Conservation (phyloP, 2,888 invertebrate species). For the Lysandra coridon region DNA sequence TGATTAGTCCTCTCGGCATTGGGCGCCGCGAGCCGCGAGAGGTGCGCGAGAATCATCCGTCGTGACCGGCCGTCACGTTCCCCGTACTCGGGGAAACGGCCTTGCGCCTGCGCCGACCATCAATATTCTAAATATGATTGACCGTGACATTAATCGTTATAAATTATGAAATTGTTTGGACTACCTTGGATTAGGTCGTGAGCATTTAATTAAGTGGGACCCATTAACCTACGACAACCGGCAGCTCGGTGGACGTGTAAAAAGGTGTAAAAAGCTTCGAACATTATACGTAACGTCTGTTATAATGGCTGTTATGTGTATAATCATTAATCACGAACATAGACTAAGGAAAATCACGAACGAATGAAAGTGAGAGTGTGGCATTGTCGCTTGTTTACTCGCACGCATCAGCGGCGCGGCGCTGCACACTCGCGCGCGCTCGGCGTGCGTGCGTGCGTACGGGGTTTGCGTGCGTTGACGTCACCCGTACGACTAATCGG, state of each 20-base stretch:
- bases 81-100: background rate
- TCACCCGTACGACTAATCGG: background rate
- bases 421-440: background rate
- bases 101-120: background rate
- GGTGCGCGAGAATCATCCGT: background rate
- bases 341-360: background rate
- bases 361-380: constrained; percentile 15
- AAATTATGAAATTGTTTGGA: constrained; percentile 17
- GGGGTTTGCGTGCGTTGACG: background rate
- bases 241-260: background rate
- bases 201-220: constrained; percentile 2
- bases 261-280: background rate
- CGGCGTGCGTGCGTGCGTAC: background rate
- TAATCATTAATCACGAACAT: background rate
- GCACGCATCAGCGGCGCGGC: background rate
- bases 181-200: constrained; percentile 3
- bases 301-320: background rate
- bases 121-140: constrained; percentile 12
- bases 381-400: constrained; percentile 2
- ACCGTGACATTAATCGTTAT: constrained; percentile 23
- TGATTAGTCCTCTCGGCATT: background rate
- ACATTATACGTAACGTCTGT: background rate
- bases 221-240: constrained; percentile 1
- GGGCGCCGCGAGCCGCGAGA: background rate
- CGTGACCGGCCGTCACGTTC: constrained; percentile 19